Evolutionary conservation across 2,888 invertebrate species (phyloP).

Genomic region (Cepaea hortensis): DNA sequence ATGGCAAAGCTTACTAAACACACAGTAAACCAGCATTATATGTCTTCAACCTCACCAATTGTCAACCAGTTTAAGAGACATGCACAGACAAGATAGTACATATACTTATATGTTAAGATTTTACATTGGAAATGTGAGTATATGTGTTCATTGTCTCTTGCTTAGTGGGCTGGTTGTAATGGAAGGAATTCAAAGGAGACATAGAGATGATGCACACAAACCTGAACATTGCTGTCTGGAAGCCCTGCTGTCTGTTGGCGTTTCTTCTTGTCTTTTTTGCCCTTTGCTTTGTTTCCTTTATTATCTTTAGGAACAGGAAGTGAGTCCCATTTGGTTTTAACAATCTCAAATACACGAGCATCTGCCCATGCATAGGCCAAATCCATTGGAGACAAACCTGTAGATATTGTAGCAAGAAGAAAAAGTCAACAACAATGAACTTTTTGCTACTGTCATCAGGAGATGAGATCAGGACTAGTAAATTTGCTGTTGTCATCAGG

Average conservation of each 20-base stretch:
- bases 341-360: conserved; percentile 69
- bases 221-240: conserved; percentile 47
- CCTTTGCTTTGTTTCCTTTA: conserved; percentile 57
- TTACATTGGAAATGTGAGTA: too few species aligned
- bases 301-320: conserved; percentile 70
- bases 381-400: conserved; percentile 74
- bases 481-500: too few species aligned
- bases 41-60: too few species aligned
- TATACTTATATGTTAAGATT: too few species aligned
- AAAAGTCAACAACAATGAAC: background rate
- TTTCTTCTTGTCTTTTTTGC: conserved; percentile 62
- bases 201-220: background rate
- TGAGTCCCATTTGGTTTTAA: conserved; percentile 73
- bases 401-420: background rate
- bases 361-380: conserved; percentile 74
- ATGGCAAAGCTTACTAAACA: too few species aligned
- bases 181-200: background rate
- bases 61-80: too few species aligned
- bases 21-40: too few species aligned
- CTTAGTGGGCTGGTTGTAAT: too few species aligned
- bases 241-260: conserved; percentile 55
- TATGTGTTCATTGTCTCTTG: too few species aligned
- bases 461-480: too few species aligned
- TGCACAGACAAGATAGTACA: too few species aligned
- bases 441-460: too few species aligned